Percentiles rank a stretch among this genome's conserved stretches.
These are phyloP conservation scores for Miniopterus natalensis DNA, from an alignment of 2,113 vertebrate species.

Conservation along the genomic window DNA sequence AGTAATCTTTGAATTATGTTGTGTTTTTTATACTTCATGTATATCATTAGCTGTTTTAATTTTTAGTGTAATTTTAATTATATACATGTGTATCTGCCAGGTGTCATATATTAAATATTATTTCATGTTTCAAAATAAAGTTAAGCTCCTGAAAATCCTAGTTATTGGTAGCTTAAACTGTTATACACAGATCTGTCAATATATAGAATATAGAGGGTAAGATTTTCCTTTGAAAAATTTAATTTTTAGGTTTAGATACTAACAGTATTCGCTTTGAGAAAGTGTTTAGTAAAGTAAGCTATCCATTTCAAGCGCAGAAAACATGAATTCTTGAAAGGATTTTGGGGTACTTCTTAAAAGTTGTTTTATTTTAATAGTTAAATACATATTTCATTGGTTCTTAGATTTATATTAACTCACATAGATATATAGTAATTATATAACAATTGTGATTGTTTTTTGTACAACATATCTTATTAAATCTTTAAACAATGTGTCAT, in stretches of 20 bases:
- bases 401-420: background rate
- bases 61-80: background rate
- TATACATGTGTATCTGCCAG: background rate
- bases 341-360: background rate
- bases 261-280: background rate
- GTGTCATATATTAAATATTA: background rate
- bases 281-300: background rate
- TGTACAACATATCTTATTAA: background rate
- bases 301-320: background rate
- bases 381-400: background rate
- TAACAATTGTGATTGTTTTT: background rate
- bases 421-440: background rate
- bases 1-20: background rate
- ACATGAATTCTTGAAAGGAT: background rate
- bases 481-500: background rate
- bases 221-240: background rate
- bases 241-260: background rate
- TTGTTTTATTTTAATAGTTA: background rate
- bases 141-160: background rate
- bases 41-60: background rate
- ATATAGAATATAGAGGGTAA: background rate
- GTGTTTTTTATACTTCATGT: background rate
- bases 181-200: background rate
- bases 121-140: conserved; percentile 13
- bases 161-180: background rate